Base-by-base conservation (phyloP, 2,888 invertebrate species). In the Sesamia inferens region DNA sequence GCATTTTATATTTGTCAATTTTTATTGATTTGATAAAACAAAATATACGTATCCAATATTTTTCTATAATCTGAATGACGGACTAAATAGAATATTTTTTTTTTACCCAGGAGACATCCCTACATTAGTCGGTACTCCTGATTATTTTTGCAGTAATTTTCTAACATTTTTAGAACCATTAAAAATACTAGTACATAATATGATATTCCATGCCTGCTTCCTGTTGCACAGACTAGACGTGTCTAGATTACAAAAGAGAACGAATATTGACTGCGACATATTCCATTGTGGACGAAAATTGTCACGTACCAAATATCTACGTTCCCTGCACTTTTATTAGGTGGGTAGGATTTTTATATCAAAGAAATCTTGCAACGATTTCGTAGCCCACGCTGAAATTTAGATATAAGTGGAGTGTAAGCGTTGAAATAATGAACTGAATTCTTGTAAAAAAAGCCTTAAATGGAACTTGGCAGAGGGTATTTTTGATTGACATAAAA, bases 291-390 rank as follows among this genome's bases (percentile, higher is more conserved):
- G 2, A 79, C n/a, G 55, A 68, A 74, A 71, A 74, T 66, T 31
- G 69, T 78, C 79, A 75, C 79, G 79, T 79, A 65, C 79, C 48
- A 61, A 57, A 68, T 71, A 58, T 70, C 11, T 44, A 71, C 79
- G 79, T 44, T 74, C 16, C 13, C 13, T 79, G 75, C 70, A 68
- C 44, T 68, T 68, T 54, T 75, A 74, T 74, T 54, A 62, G 66
- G 47, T 22, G 16, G 16, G 1, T 54, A 24, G 0, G 1, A 24
- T 5, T 51, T 58, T 55, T 59, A 59, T 69, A 13, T 19, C 54
- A 47, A 31, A 54, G 14, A 59, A 24, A 51, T 44, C 14, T 55
- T 22, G 13, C 48, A 39, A 62, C 19, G 11, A 31, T 63, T 75
- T 16, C 4, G 2, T 31, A 42, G 5, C 8, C 48, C 64, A 10